A percentile compares a stretch with the other conserved stretches of the same genome.
phyloP scores from a whole-genome alignment of 1,140 invertebrate genomes.

The Aphaenogaster rudis region DNA sequence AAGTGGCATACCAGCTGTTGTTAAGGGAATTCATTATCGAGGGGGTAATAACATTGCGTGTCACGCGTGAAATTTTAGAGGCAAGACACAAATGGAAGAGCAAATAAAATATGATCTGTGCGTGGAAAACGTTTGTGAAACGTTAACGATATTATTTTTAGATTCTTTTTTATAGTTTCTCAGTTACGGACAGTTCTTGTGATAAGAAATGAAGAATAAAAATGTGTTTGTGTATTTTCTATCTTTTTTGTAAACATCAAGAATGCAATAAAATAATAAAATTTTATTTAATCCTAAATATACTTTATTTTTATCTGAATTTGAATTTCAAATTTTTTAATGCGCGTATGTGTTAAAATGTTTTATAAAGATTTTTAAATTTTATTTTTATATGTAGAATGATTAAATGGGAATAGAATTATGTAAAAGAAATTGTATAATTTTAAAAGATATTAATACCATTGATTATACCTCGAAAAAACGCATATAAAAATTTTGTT shows the following conservation, averaged over 20 bases:
- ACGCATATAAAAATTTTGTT: no score
- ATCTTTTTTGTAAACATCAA: background rate
- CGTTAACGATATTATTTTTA: slow-evolving; percentile 18
- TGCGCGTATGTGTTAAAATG: background rate
- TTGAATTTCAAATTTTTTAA: no score
- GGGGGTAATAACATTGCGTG: background rate
- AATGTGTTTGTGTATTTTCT: background rate
- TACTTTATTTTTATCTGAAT: background rate
- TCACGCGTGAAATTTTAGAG: slow-evolving; percentile 28
- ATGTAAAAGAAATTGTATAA: background rate
- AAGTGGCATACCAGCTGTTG: slow-evolving; percentile 28
- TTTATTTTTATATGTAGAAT: background rate
- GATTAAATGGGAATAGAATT: background rate
- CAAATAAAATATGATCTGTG: background rate
- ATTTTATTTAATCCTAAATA: background rate
- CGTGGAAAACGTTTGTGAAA: background rate
- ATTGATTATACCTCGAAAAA: no score
- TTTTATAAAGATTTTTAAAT: background rate
- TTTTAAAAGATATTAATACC: no score
- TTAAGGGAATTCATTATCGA: slow-evolving; percentile 34
- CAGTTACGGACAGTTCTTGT: background rate
- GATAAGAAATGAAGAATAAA: slow-evolving; percentile 6
- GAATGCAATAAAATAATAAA: background rate
- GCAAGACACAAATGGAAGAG: background rate
- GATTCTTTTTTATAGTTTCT: slow-evolving; percentile 8